Conservation (phyloP, 2,888 invertebrate species). For the Anodontia alba region DNA sequence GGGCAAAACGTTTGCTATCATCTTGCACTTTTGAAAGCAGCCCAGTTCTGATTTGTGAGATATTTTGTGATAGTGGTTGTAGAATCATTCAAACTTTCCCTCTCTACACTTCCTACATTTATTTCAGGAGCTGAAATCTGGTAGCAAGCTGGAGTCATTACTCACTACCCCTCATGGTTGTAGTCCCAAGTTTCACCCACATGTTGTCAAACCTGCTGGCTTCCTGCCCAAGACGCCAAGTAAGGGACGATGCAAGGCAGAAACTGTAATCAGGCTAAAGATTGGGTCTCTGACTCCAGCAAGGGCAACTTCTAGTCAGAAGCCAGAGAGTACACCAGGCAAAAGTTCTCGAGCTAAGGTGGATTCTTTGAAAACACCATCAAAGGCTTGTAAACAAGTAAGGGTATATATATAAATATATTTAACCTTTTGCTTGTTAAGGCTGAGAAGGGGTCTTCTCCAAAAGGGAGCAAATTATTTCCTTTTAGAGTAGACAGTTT, state of each 20-base stretch:
- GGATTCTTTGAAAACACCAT: slow-evolving; percentile 2
- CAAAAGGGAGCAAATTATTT: too few species aligned
- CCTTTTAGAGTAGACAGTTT: too few species aligned
- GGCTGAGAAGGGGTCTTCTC: too few species aligned
- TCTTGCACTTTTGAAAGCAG: too few species aligned
- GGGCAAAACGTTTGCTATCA: too few species aligned
- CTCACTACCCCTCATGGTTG: not conserved
- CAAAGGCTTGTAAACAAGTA: slow-evolving; percentile 40
- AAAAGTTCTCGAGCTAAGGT: not conserved
- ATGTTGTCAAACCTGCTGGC: not conserved
- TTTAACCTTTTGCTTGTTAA: not conserved
- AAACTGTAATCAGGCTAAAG: not conserved
- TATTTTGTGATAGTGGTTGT: too few species aligned
- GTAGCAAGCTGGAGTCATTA: not conserved
- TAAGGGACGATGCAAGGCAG: not conserved
- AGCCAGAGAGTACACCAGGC: not conserved
- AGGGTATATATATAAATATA: not conserved
- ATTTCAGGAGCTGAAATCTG: not conserved
- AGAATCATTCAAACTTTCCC: too few species aligned
- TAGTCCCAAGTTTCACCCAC: not conserved
- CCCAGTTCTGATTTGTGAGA: too few species aligned
- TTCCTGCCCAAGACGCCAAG: not conserved
- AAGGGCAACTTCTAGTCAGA: not conserved
- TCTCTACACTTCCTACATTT: too few species aligned
- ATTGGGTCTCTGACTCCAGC: not conserved